Base-by-base conservation (phyloP, 2,797 vertebrate species). In the Myripristis jacobus region DNA sequence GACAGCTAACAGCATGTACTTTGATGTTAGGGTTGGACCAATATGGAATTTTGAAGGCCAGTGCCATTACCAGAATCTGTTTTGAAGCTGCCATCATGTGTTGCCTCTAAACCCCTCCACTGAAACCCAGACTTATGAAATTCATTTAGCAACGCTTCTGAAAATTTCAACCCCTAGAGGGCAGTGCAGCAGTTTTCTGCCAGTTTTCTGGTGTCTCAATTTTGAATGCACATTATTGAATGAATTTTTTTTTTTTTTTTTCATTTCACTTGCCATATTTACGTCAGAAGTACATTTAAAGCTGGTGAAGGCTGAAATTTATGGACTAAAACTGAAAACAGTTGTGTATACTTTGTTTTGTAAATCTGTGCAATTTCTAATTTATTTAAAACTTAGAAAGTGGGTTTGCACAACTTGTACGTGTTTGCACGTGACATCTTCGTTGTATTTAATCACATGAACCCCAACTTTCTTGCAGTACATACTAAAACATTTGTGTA, bases 301-400 rank as follows among this genome's bases (percentile, higher is more conserved):
- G 38, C 13, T 15, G 13, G 38, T 4, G 13, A 15, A 41, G 5
- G 12, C 3, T 34, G 16, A 46, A 70, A 50, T 15, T 48, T 48
- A 43, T 31, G 5, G 19, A 61, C 36, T 58, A 51, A 12, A 66
- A 19, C 11, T 27, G 22, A 25, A 58, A 13, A 52, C 69, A 53
- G 19, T 46, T 73, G 48, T 68, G 15, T 11, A 43, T 60, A 59
- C 47, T 51, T 71, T 31, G 54, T 60, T 75, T 52, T 41, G 22
- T 22, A 70, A 51, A 67, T 24, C 8, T 50, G 18, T 61, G 13
- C 38, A 54, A 53, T 47, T 63, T 54, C 11, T 31, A 47, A 48
- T 62, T 38, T 2, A 36, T 62, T 57, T 34, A 3, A 51, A 29
- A 3, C 19, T 36, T 12, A 15, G 16, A 5, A 67, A 43, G 41